These are phyloP conservation scores for Rhynchotus rufescens DNA, from an alignment of 2,797 vertebrate species.

Conservation along the genomic window DNA sequence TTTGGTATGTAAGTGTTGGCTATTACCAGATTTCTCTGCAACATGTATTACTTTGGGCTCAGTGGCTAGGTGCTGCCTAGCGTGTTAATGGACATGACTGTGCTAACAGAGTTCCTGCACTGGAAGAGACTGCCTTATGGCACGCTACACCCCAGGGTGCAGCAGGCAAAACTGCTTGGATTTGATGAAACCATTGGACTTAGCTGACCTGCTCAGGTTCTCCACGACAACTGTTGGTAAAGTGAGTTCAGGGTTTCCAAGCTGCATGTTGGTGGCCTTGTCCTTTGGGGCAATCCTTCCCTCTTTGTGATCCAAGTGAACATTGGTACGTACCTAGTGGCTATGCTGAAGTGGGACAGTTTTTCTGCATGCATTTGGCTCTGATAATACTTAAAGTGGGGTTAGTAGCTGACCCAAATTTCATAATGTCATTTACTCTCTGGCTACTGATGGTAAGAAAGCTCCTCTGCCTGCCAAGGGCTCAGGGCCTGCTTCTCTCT, in stretches of 20 bases:
- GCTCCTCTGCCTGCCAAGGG: too few species aligned
- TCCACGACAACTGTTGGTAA: neutral
- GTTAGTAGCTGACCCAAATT: neutral
- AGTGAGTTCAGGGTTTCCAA: neutral
- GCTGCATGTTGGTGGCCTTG: neutral
- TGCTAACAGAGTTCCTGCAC: neutral
- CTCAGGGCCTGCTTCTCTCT: neutral
- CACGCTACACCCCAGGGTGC: neutral
- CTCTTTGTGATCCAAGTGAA: neutral
- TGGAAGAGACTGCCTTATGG: neutral
- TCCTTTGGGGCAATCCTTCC: neutral
- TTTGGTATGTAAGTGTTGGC: neutral
- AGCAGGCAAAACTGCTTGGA: neutral
- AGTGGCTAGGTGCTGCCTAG: neutral
- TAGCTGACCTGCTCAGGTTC: neutral
- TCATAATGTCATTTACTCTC: neutral
- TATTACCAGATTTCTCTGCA: neutral
- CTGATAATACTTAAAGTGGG: neutral
- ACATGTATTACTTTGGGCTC: neutral
- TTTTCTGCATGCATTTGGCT: neutral
- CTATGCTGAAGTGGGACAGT: neutral
- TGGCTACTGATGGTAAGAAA: fast-evolving
- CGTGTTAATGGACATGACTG: neutral
- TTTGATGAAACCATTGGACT: neutral
- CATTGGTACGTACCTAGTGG: fast-evolving